Base-by-base conservation (phyloP, 2,888 invertebrate genomes). In the Cephus pulcher region DNA sequence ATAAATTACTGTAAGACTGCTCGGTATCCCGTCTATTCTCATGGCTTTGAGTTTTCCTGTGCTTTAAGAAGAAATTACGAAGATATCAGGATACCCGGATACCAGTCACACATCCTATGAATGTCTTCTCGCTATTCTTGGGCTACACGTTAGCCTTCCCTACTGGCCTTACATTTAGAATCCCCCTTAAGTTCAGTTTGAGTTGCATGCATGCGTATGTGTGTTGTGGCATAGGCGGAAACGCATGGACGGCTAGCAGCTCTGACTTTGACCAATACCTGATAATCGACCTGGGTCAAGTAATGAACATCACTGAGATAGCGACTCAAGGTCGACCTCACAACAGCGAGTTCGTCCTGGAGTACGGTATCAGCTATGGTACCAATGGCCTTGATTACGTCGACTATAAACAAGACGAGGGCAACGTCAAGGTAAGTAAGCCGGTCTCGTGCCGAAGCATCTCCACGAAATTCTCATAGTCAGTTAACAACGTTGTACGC, bases 231-330 rank as follows among this genome's bases (percentile, higher is more conserved):
- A 89, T 95, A 97, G 97, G 96, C 94, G 94, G 95, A 92, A 96
- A 96, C 93, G 97, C 97, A 89, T 98, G 98, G 98, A 97, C 97
- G 84, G 97, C 98, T 78, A 95, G 95, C 89, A 95, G 95, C 92
- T 97, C 96, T 90, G 98, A 99, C 93, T 97, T 97, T 92, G 96
- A 95, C 91, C 99, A 99, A 93, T 96, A 96, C 92, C 94, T 99
- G 87, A 95, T 96, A 84, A 94, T 99, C 90, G 98, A 99, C 93
- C 93, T 99, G 92, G 97, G 97, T 80, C 93, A 94, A 87, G 95
- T 96, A 85, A 97, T 95, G 94, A 98, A 98, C 92, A 94, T 99
- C 85, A 98, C 98, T 69, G 94, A 96, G 83, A 96, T 98, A 80
- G 96, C 96, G 84, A 97, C 98, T 35, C 97, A 97, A 92, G 99